Percentiles rank a stretch among this genome's conserved stretches.
Conservation (phyloP, 2,113 vertebrate genomes). For the Stomatorhinus ivindoensis region DNA sequence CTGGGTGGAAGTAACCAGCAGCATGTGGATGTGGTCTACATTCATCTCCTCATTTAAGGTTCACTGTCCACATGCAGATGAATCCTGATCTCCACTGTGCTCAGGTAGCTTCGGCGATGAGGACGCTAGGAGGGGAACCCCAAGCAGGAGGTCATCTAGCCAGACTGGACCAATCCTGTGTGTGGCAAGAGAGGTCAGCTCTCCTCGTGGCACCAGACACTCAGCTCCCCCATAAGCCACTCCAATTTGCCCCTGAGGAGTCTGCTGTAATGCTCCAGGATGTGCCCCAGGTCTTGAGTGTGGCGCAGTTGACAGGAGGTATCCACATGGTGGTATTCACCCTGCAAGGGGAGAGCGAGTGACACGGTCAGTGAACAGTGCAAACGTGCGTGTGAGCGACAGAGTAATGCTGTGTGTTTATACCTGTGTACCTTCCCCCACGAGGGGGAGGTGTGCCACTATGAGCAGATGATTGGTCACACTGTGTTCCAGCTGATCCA, state of each 20-base stretch:
- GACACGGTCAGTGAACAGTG: background rate
- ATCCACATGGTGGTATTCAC: background rate
- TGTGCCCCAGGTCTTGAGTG: slow-evolving; percentile 5
- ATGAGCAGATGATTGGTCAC: slow-evolving; percentile 17
- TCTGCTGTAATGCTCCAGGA: slow-evolving; percentile 10
- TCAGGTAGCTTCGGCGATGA: background rate
- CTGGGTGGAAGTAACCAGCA: background rate
- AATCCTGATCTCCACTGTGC: background rate
- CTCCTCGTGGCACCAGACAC: slow-evolving; percentile 14
- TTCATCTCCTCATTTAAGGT: background rate
- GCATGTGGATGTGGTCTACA: background rate
- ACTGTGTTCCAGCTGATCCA: slow-evolving; percentile 15
- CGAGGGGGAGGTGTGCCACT: background rate
- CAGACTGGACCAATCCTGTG: background rate
- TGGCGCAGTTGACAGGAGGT: background rate
- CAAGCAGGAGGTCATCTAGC: background rate
- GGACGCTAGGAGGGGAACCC: background rate
- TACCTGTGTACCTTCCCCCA: slow-evolving; percentile 5
- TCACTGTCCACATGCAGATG: background rate
- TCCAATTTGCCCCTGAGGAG: slow-evolving; percentile 40
- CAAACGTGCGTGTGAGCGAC: background rate
- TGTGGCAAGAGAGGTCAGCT: background rate
- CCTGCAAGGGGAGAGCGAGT: slow-evolving; percentile 21
- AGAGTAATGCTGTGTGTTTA: background rate
- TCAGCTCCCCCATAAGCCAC: slow-evolving; percentile 20